These are phyloP conservation scores for Euborellia annulipes DNA, from an alignment of 1,140 invertebrate genomes.

Conservation along the genomic window DNA sequence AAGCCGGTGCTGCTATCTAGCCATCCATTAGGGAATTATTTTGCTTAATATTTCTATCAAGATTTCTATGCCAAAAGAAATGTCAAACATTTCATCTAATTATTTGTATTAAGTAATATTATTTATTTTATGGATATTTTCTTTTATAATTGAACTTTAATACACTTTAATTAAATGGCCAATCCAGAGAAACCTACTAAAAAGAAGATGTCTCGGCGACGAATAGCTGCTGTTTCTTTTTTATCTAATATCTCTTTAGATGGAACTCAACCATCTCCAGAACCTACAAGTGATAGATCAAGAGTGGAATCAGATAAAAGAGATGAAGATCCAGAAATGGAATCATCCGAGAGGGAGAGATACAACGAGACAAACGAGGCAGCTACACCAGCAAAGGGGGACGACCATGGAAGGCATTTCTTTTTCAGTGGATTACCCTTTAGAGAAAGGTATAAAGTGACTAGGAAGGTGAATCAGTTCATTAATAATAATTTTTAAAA, in stretches of 20 bases:
- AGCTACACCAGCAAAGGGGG: not conserved
- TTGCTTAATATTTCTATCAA: too few relatives aligned
- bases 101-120: too few relatives aligned
- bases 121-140: too few relatives aligned
- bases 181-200: slow-evolving; percentile 35
- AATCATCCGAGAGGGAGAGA: not conserved
- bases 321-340: not conserved
- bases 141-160: too few relatives aligned
- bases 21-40: too few relatives aligned
- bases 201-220: slow-evolving; percentile 44
- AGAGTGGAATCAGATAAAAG: not conserved
- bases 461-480: not conserved
- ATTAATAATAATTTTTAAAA: not conserved
- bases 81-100: too few relatives aligned
- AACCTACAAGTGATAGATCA: slow-evolving; percentile 30
- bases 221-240: slow-evolving; percentile 77
- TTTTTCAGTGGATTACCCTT: not conserved
- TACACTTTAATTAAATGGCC: too few relatives aligned
- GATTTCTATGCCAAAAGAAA: too few relatives aligned
- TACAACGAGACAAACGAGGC: not conserved
- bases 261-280: slow-evolving; percentile 56
- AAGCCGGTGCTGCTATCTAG: too few relatives aligned
- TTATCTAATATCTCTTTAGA: slow-evolving; percentile 88
- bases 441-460: not conserved
- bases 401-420: not conserved